Conservation (phyloP, 2,888 invertebrate species). For the Selenia dentaria region DNA sequence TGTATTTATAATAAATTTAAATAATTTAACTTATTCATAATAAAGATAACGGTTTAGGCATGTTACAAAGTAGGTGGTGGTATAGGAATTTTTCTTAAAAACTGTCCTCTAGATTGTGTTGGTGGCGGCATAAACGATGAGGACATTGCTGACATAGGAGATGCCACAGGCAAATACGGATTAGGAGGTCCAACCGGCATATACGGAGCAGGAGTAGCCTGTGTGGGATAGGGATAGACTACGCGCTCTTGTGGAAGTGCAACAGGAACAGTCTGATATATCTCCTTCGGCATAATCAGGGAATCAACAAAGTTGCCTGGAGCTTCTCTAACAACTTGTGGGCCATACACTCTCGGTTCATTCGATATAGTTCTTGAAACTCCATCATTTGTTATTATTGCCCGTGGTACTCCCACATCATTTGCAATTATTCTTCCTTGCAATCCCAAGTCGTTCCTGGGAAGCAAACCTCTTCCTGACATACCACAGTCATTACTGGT, state of each 20-base stretch:
- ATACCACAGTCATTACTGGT: conserved; percentile 11
- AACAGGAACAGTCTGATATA: conserved; percentile 12
- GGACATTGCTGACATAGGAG: conserved; percentile 48
- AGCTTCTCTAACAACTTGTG: conserved; percentile 8
- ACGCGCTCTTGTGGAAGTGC: conserved; percentile 3
- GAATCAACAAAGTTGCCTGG: conserved; percentile 14
- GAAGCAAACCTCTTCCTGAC: conserved; percentile 4
- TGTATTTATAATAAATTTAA: no score
- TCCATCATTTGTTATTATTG: conserved; percentile 13
- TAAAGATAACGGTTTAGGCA: no score
- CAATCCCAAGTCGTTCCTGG: conserved; percentile 2
- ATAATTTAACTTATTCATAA: no score
- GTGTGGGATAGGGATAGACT: conserved; percentile 3
- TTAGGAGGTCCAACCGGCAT: not conserved
- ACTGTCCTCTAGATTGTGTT: conserved; percentile 49
- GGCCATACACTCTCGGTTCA: not conserved
- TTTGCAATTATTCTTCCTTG: conserved; percentile 12
- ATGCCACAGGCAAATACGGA: conserved; percentile 42
- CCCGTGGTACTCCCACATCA: conserved; percentile 10
- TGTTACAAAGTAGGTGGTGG: conserved; percentile 52
- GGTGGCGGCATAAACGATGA: conserved; percentile 49
- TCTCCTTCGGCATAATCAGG: conserved; percentile 16
- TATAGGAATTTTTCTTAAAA: conserved; percentile 60
- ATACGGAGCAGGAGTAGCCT: not conserved
- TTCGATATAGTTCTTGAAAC: conserved; percentile 5